A percentile compares a stretch with the other conserved stretches of the same genome.
phyloP scores from a whole-genome alignment of 2,888 invertebrate genomes.

The Apoda limacodes region DNA sequence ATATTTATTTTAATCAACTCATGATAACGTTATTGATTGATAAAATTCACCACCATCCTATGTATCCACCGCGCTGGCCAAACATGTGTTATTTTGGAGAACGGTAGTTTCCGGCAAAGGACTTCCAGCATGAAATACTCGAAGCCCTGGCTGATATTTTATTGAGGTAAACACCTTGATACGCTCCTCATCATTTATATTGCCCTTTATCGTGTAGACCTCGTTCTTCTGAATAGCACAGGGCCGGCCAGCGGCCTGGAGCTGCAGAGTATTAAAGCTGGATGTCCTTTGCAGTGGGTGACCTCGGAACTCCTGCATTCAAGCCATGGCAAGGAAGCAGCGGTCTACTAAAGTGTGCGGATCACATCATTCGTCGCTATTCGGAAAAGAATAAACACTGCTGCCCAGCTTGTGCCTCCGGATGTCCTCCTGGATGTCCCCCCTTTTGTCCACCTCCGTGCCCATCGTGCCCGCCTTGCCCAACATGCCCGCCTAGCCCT shows the following conservation, averaged over 20 bases:
- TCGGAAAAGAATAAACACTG: constrained; percentile 31
- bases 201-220: constrained; percentile 26
- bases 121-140: constrained; percentile 56
- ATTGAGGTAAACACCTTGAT: too few relatives aligned
- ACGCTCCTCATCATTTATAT: too few relatives aligned
- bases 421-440: constrained; percentile 21
- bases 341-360: constrained; percentile 26
- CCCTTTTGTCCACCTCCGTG: too few relatives aligned
- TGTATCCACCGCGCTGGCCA: constrained; percentile 26
- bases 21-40: too few relatives aligned
- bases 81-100: constrained; percentile 53
- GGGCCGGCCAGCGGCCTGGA: constrained; percentile 32
- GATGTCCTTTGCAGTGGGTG: constrained; percentile 51
- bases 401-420: constrained; percentile 24
- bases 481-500: constrained; percentile 25
- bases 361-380: constrained; percentile 19
- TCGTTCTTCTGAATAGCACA: constrained; percentile 54
- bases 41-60: not conserved
- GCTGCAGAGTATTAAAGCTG: constrained; percentile 56
- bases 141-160: too few relatives aligned
- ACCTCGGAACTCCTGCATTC: constrained; percentile 21
- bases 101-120: constrained; percentile 46
- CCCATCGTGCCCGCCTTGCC: constrained; percentile 22
- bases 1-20: too few relatives aligned
- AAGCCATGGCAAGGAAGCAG: constrained; percentile 20